Base-by-base conservation (phyloP, 2,888 invertebrate genomes). In the Cepaea hortensis region DNA sequence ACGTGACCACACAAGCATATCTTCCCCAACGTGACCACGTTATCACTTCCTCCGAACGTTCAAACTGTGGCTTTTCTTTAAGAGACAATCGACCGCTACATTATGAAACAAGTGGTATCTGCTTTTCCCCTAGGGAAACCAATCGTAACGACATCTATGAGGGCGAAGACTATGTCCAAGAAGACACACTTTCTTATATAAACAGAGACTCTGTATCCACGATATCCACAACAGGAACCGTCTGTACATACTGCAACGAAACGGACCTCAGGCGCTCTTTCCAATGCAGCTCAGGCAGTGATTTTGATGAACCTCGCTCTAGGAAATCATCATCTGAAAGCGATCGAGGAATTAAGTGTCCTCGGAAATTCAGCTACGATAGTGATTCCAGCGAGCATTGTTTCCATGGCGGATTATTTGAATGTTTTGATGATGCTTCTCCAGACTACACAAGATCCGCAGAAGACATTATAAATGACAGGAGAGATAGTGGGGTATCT, bases 401-500 rank as follows among this genome's bases (percentile, higher is more conserved):
- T 48, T 18, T 15, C 15, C 15, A 46, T 13, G 13, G 5, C 1
- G 3, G 0, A 46, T 15, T 11, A 15, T 35, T 9, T 20, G 46
- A 9, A 35, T 46, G 15, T 75, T 75, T 7, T 48, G 75, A 48
- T 4, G 18, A 11, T 4, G 48, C 13, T 4, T 48, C 0, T 68
- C 68, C n/a, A 5, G 11, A 55, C 11, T 55, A 6, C 11, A 55
- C 0, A 55, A 55, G 11, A 55, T 6, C 55, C 7, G 6, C 55
- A 55, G 55, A 55, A 55, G 75, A 61, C 9, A 9, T n/a, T 6
- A 23, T 20, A 0, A 35, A 35, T 18, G 79, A 62, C 35, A 20
- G 23, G 3, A 79, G 79, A 79, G 79, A 79, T 35, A 79, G 79
- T 18, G 79, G 79, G 3, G 79, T 79, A 62, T 79, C 62, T 46